Evolutionary conservation across 2,888 invertebrate genomes (phyloP), one percentile per base, ranked within the genome.

Genomic region (Horisme vitalbata): DNA sequence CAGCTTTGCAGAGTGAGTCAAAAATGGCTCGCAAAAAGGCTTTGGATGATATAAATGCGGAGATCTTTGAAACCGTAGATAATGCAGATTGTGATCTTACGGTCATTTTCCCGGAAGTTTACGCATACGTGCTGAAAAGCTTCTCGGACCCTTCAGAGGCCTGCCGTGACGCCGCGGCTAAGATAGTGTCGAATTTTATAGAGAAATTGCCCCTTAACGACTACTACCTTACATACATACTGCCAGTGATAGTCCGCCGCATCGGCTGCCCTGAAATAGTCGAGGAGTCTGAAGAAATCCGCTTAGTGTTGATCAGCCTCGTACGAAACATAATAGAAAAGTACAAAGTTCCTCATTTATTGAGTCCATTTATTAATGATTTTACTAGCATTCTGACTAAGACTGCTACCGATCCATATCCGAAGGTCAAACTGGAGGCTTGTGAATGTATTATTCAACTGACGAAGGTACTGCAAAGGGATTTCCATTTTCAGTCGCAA

Each of bases 401-500:
- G 68, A 93, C 94, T 0, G 90, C 95, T 1, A 85, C 91, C 0
- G 97, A 98, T 81, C 93, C 93, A 14, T 96, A 92, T 81, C 94
- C 96, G 2, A 93, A 94, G 60, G 94, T 97, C 0, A 96, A 96
- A 75, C 92, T 94, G 61, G 93, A 93, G 62, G 94, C 95, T 27
- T 96, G 96, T 74, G 86, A 90, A 47, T 94, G 95, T 61, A 92
- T 95, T 28, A 91, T 93, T 1, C 75, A 91, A 36, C 63, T 97
- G 27, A 92, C 95, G 0, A 90, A 86, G 46, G 84, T 91, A 2
- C 65, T 94, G 4, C 93, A 94, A 0, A 83, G 88, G 47, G 92
- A 94, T 65, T 95, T 98, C 73, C 95, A 95, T 65, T 88, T 93
- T 52, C 93, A 93, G 59, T 94, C 95, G 0, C 95, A 96, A 62